A percentile compares a stretch with the other conserved stretches of the same genome.
These are phyloP conservation scores for Cephalopholis sonnerati DNA, from an alignment of 2,113 vertebrate genomes.

Conservation along the genomic window DNA sequence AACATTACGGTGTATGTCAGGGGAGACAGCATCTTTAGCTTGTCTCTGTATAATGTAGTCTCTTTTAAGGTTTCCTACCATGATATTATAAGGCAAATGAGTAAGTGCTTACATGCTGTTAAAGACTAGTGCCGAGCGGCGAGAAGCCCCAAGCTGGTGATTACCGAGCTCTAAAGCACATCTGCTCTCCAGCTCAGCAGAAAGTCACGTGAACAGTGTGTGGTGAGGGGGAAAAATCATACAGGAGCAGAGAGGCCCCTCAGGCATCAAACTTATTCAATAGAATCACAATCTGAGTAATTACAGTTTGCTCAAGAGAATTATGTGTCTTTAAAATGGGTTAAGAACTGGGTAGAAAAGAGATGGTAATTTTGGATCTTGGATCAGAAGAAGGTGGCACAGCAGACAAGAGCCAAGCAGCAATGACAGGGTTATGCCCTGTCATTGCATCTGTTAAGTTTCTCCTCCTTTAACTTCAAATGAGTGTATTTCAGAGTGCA, in stretches of 20 bases:
- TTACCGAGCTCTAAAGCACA: conserved; percentile 82
- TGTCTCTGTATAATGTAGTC: conserved; percentile 76
- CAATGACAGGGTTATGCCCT: conserved; percentile 57
- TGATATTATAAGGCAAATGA: conserved; percentile 85
- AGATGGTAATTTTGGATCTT: conserved; percentile 67
- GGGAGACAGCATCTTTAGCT: conserved; percentile 66
- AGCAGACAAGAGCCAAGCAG: conserved; percentile 39
- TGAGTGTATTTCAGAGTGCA: conserved; percentile 22
- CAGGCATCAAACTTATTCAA: conserved; percentile 64
- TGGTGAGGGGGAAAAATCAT: conserved; percentile 50
- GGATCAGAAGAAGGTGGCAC: conserved; percentile 52
- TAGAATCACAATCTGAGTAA: conserved; percentile 70
- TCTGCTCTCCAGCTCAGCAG: conserved; percentile 79
- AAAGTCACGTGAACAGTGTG: conserved; percentile 71
- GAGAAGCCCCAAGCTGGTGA: conserved; percentile 84
- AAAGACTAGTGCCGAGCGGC: conserved; percentile 78
- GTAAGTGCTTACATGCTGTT: conserved; percentile 86
- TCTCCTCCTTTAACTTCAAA: conserved; percentile 32
- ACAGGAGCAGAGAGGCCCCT: conserved; percentile 58
- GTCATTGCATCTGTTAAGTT: conserved; percentile 4
- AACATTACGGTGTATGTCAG: conserved; percentile 45
- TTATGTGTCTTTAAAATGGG: conserved; percentile 71
- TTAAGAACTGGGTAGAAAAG: conserved; percentile 51
- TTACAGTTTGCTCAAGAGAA: conserved; percentile 72
- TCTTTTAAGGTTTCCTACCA: conserved; percentile 80